Base-by-base conservation (phyloP, 2,113 vertebrate species). In the Nesogale talazaci region DNA sequence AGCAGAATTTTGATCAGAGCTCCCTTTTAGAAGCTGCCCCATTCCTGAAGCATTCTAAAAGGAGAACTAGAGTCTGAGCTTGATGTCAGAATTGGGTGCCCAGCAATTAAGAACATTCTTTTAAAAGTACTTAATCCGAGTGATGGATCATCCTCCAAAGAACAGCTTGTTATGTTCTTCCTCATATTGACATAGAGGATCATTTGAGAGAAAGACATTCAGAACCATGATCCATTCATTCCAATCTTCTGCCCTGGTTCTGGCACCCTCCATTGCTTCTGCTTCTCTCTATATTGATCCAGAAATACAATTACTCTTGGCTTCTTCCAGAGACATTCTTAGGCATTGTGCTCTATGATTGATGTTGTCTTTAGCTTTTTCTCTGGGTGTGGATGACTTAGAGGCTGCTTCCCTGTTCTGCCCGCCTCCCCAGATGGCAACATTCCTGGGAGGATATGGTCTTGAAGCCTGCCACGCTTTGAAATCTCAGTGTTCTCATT, bases 81-180 rank as follows among this genome's bases (percentile, higher is more conserved):
- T 75, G 74, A 90, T 77, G 67, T 70, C 77, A 89, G 72, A 96
- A 95, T 95, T 65, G 86, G 63, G 63, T 84, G 91, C 65, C 84
- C 87, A 89, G 93, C 52, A 92, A 84, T 90, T 92, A 81, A 87
- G 29, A 89, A 23, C 78, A 69, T 83, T 90, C 77, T 90, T 86
- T 94, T 69, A 94, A 90, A 94, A 74, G 77, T n/a, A 57, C 16
- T 92, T 95, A 78, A 34, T 83, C 56, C 89, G 65, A 86, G 56
- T 85, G 82, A 81, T 76, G 74, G 89, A 82, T 59, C 46, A 74
- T 84, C 76, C 81, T 79, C 40, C 88, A 92, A 90, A 90, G 79
- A 52, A 93, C 83, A 78, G 11, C 81, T 86, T 85, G 92, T 84
- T 23, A 40, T 16, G 77, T 34, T 87, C 57, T 78, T 91, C 69